A percentile compares a stretch with the other conserved stretches of the same genome.
These are phyloP conservation scores for Meiosimyza decipiens DNA, from an alignment of 2,888 invertebrate genomes.

Conservation along the genomic window DNA sequence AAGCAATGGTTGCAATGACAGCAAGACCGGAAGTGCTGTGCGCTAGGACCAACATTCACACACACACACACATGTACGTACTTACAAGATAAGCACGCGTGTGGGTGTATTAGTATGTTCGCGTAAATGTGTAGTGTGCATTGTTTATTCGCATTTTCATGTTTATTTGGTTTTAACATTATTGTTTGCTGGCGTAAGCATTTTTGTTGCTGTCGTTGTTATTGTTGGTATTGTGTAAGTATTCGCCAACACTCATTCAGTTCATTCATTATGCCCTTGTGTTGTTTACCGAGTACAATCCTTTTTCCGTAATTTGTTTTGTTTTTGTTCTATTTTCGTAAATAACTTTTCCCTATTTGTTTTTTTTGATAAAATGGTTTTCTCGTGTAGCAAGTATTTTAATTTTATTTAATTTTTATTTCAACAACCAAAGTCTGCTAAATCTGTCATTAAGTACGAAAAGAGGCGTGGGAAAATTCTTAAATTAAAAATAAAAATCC, in stretches of 20 bases:
- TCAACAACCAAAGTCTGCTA: too few relatives aligned
- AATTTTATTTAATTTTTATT: too few relatives aligned
- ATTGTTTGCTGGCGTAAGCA: background rate
- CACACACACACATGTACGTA: constrained; percentile 1
- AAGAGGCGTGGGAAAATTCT: too few relatives aligned
- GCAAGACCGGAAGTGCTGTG: background rate
- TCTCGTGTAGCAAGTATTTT: too few relatives aligned
- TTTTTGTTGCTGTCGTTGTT: background rate
- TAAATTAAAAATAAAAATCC: too few relatives aligned
- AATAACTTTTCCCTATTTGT: too few relatives aligned
- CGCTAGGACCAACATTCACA: background rate
- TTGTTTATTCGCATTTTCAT: constrained; percentile 20
- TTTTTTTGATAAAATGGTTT: too few relatives aligned
- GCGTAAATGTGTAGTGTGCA: background rate
- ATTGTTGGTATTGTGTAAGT: constrained; percentile 14
- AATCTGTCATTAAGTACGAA: too few relatives aligned
- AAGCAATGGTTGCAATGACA: background rate
- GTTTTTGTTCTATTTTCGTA: too few relatives aligned
- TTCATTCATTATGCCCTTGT: constrained; percentile 9
- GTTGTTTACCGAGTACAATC: too few relatives aligned
- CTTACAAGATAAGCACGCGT: background rate
- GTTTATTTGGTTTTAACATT: constrained; percentile 8
- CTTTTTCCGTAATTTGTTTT: too few relatives aligned
- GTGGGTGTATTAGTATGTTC: background rate
- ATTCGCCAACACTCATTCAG: constrained; percentile 13